Evolutionary conservation across 2,113 vertebrate species (phyloP).

Genomic region (Plestiodon gilberti): DNA sequence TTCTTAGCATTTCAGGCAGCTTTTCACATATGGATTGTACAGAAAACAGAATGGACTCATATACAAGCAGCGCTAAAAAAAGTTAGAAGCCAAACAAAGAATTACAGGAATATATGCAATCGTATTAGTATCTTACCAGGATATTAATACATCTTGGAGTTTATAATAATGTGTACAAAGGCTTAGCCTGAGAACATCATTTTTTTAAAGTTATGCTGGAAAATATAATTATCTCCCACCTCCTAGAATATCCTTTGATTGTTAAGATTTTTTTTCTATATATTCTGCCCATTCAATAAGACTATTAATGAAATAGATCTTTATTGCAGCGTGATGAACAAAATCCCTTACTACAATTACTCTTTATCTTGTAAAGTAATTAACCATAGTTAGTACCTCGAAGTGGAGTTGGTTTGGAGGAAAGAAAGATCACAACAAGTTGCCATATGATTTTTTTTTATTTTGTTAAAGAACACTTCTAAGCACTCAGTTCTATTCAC

Average conservation of each 20-base stretch:
- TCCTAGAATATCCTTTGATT: not conserved
- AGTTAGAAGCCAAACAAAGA: conserved; percentile 21
- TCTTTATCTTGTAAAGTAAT: conserved; percentile 23
- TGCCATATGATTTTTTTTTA: conserved; percentile 12
- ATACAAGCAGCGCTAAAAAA: not conserved
- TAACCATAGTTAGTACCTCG: not conserved
- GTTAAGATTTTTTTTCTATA: not conserved
- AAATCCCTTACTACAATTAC: conserved; percentile 32
- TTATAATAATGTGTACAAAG: too few relatives aligned
- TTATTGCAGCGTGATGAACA: not conserved
- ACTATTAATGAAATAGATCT: conserved; percentile 7
- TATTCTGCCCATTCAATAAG: not conserved
- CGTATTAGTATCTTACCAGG: not conserved
- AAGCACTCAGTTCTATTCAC: conserved; percentile 3
- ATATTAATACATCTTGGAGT: not conserved
- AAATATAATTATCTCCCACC: conserved; percentile 14
- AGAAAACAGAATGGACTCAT: not conserved
- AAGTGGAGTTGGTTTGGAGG: conserved; percentile 12
- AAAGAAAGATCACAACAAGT: not conserved
- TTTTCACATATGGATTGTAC: not conserved
- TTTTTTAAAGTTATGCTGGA: not conserved
- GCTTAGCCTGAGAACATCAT: too few relatives aligned
- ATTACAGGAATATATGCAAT: conserved; percentile 10
- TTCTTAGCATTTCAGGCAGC: not conserved
- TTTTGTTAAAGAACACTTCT: conserved; percentile 27